Base-by-base conservation (phyloP, 2,113 vertebrate species). In the Aegotheles bennettii region DNA sequence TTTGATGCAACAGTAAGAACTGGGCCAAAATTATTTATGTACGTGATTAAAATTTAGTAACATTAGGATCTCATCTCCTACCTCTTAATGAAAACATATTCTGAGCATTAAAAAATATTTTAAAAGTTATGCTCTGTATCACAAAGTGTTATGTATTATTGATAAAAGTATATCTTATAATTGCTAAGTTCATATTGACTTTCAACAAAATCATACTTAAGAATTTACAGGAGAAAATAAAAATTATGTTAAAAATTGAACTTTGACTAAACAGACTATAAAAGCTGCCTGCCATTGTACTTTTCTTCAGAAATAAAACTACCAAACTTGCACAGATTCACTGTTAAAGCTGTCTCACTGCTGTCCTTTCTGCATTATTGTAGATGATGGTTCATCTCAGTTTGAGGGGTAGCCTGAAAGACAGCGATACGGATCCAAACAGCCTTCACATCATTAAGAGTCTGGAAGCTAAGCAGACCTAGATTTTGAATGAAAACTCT, bases 401-500 rank as follows among this genome's bases (percentile, higher is more conserved):
- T 93, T 53, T 53, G 73, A 89, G 81, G 85, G 33, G 47, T 12
- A 81, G 82, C 68, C 61, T 64, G 36, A 59, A 87, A 95, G 45
- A 70, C 1, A 2, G 36, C 2, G 3, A 60, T 24, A 11, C 0
- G 2, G 40, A 87, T 56, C 59, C 57, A 42, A 81, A 73, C 45
- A 88, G 68, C 71, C n/a, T 77, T 80, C 67, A 54, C 23, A 63
- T 83, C 50, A 8, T 56, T 29, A 36, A n/a, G 35, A 51, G 29
- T 48, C 77, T 75, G 71, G 50, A 84, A 80, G 68, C 21, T 48
- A 29, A 68, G 56, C 47, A 88, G 51, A 90, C 33, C 28, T 21
- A 50, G 43, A 90, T 56, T 73, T 54, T 90, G 56, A 86, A 70
- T 9, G 40, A 90, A 84, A 92, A 78, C 33, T 94, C 45, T 78